Percentiles rank a stretch among this genome's conserved stretches.
phyloP scores from a whole-genome alignment of 1,140 invertebrate genomes.

The Aleiodes sp. region DNA sequence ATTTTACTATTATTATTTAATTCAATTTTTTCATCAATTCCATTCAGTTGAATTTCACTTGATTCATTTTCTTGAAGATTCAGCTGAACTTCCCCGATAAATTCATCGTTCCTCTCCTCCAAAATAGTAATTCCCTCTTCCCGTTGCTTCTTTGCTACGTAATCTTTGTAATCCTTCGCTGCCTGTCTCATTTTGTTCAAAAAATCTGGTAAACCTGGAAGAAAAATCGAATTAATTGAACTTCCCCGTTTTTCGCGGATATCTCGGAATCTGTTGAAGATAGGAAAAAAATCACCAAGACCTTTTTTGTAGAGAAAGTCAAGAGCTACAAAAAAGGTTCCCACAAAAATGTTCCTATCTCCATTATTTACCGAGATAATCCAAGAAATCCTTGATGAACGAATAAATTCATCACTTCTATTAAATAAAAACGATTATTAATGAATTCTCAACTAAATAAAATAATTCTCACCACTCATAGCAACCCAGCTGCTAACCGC shows the following conservation, averaged over 20 bases:
- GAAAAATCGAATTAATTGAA: conserved; percentile 18
- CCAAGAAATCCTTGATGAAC: no score
- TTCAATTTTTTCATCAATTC: conserved; percentile 18
- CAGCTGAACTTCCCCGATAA: no score
- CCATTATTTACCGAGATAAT: no score
- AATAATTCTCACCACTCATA: conserved; percentile 50
- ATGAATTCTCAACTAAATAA: conserved; percentile 24
- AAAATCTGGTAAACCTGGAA: conserved; percentile 64
- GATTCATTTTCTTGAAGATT: no score
- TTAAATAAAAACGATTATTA: background rate
- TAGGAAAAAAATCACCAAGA: background rate
- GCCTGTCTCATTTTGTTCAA: conserved; percentile 65
- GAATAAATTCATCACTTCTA: background rate
- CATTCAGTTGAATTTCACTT: background rate
- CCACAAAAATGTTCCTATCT: no score
- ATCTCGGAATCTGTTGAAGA: no score
- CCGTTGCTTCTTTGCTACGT: conserved; percentile 45
- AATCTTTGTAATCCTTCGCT: conserved; percentile 59
- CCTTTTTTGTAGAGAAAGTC: no score
- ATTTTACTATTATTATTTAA: conserved; percentile 35
- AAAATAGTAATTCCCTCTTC: background rate
- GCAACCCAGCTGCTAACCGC: conserved; percentile 76
- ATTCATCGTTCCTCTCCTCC: conserved; percentile 9
- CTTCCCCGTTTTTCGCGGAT: background rate
- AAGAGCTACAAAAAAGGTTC: no score